A percentile compares a stretch with the other conserved stretches of the same genome.
phyloP scores from a whole-genome alignment of 2,797 vertebrate species.

The Syndactyla subalaris region DNA sequence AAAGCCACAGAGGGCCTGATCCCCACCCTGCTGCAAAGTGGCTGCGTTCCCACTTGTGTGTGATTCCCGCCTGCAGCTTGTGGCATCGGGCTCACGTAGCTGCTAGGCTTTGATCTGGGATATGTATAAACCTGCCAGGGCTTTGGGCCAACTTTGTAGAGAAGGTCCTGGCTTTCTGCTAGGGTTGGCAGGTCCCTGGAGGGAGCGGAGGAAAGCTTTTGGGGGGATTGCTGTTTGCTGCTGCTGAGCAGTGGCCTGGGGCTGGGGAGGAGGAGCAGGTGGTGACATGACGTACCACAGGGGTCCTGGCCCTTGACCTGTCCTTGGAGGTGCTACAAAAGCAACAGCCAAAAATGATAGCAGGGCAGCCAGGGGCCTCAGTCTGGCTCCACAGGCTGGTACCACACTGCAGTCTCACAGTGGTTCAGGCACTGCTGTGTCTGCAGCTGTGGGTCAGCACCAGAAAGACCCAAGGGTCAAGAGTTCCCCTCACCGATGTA shows the following conservation, averaged over 20 bases:
- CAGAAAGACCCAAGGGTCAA: background rate
- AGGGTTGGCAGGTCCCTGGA: background rate
- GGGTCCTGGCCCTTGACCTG: background rate
- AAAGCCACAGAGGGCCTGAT: background rate
- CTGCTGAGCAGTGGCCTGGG: background rate
- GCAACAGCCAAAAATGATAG: background rate
- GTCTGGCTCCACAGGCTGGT: background rate
- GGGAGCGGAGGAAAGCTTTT: background rate
- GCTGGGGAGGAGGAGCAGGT: background rate
- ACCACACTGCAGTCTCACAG: fast-evolving
- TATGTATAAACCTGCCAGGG: background rate
- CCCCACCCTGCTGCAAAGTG: background rate
- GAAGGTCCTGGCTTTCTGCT: background rate
- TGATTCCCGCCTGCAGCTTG: background rate
- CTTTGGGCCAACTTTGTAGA: background rate
- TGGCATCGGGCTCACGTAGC: conserved; percentile 1
- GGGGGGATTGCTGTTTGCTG: background rate
- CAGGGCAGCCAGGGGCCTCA: background rate
- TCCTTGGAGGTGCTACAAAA: background rate
- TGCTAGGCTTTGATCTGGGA: conserved; percentile 21
- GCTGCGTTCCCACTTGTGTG: background rate
- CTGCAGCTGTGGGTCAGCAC: background rate
- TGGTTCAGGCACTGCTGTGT: background rate
- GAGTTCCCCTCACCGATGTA: background rate
- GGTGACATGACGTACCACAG: background rate